phyloP scores from a whole-genome alignment of 2,888 invertebrate species.

The Aphodius sticticus region DNA sequence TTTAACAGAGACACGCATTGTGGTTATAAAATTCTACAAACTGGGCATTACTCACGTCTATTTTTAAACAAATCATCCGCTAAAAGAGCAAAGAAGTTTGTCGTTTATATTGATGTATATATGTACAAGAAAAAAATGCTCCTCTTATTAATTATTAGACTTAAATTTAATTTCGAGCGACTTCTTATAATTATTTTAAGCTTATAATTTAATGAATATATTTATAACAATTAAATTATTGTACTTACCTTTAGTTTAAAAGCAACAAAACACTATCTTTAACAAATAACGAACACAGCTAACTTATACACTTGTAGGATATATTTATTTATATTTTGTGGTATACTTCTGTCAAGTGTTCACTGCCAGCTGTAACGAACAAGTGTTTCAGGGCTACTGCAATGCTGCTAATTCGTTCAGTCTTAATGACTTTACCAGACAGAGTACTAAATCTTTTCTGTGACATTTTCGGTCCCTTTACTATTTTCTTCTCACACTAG shows the following conservation, averaged over 20 bases:
- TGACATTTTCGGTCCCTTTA: neutral
- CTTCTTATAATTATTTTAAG: too few species aligned
- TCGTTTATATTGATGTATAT: neutral
- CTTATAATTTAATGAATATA: too few species aligned
- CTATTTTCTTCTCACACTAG: neutral
- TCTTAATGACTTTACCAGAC: neutral
- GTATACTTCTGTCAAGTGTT: neutral
- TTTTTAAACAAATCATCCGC: neutral
- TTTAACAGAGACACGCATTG: neutral
- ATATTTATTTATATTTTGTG: neutral
- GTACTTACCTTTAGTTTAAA: too few species aligned
- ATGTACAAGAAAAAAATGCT: neutral
- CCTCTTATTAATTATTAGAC: neutral
- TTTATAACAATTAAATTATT: too few species aligned
- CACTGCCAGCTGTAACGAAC: neutral
- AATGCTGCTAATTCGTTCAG: neutral
- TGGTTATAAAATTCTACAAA: neutral
- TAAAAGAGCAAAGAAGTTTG: neutral
- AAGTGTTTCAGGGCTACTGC: constrained; percentile 4
- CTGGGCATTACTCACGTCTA: neutral
- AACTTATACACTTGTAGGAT: too few species aligned
- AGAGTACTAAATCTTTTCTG: neutral
- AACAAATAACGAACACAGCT: too few species aligned
- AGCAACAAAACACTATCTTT: too few species aligned
- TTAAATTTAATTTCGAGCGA: too few species aligned